A percentile compares a stretch with the other conserved stretches of the same genome.
Conservation (phyloP, 35 echinoderm and acorn worm genomes). For the Diadema setosum region DNA sequence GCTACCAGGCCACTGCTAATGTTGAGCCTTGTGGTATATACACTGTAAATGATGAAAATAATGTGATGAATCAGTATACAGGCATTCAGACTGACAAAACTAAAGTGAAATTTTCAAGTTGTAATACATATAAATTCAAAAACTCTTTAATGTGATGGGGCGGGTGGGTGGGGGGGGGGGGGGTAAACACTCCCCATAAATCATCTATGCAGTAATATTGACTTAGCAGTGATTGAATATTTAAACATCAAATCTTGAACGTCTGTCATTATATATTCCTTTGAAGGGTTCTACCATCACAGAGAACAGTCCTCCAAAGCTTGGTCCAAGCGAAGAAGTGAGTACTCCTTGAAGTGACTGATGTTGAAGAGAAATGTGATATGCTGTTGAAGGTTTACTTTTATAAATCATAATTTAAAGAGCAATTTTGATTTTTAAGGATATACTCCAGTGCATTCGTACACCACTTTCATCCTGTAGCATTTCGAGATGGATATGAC, state of each 20-base stretch:
- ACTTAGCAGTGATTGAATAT: neutral
- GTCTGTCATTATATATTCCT: neutral
- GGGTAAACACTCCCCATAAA: no score
- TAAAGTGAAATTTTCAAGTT: neutral
- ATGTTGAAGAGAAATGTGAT: neutral
- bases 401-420: neutral
- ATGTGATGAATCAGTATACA: no score
- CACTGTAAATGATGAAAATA: no score
- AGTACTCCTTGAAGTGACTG: neutral
- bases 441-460: no score
- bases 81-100: no score
- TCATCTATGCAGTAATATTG: neutral
- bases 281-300: constrained; percentile 20
- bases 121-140: neutral
- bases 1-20: no score
- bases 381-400: neutral
- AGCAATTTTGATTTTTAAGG: neutral
- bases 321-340: constrained; percentile 22
- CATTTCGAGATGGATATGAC: neutral
- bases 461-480: no score
- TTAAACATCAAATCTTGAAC: neutral
- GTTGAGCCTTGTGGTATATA: no score
- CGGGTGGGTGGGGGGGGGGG: no score
- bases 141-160: neutral
- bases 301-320: neutral